Conservation (phyloP, 2,113 vertebrate species). For the Tylochromis polylepis region DNA sequence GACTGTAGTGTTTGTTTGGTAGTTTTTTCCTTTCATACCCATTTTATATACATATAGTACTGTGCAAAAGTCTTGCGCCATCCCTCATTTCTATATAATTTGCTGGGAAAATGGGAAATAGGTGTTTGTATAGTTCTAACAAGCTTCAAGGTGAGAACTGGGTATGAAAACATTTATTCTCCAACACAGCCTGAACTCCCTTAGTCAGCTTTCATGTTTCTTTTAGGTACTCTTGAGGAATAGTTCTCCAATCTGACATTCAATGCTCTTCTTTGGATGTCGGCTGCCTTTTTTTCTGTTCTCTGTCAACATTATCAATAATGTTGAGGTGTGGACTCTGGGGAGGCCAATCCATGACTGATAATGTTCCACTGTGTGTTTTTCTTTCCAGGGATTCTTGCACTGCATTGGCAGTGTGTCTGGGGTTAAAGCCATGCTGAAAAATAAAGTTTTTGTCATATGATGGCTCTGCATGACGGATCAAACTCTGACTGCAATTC, state of each 20-base stretch:
- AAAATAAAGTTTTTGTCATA: background rate
- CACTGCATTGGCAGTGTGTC: background rate
- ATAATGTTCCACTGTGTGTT: background rate
- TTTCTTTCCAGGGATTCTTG: background rate
- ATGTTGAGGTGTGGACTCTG: background rate
- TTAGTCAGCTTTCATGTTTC: background rate
- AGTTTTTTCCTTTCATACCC: background rate
- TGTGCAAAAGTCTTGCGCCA: background rate
- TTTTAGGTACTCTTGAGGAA: too few relatives aligned
- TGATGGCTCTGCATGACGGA: background rate
- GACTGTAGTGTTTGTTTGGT: background rate
- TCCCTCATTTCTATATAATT: background rate
- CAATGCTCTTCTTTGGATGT: background rate
- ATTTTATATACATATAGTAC: background rate
- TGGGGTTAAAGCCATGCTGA: background rate
- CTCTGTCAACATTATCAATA: background rate
- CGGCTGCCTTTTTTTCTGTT: background rate
- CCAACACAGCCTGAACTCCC: background rate
- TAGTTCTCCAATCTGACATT: background rate
- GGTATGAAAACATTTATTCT: background rate
- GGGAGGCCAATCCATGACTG: background rate
- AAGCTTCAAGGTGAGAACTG: background rate
- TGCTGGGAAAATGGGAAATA: background rate
- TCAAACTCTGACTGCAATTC: background rate
- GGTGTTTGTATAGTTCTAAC: background rate